phyloP scores from a whole-genome alignment of 2,888 invertebrate species.

The Artemia sinica region DNA sequence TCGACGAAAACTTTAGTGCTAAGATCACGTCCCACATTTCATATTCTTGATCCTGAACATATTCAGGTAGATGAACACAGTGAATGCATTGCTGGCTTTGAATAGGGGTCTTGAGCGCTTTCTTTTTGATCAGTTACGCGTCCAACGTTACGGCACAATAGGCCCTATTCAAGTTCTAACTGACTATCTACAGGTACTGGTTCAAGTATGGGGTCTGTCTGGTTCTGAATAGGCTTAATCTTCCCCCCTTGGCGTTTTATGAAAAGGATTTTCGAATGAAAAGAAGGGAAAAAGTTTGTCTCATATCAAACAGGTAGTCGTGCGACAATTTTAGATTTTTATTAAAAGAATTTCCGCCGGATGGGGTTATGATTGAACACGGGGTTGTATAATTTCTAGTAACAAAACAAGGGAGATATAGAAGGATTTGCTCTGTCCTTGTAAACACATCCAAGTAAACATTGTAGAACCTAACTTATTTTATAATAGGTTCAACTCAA shows the following conservation, averaged over 20 bases:
- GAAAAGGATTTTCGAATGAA: slow-evolving; percentile 11
- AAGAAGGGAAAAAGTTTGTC: slow-evolving; percentile 13
- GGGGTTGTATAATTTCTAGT: too few relatives aligned
- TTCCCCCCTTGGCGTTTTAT: slow-evolving; percentile 11
- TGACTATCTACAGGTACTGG: slow-evolving; percentile 13
- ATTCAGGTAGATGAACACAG: slow-evolving; percentile 6
- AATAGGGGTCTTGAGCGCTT: slow-evolving; percentile 13
- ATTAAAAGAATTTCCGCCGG: slow-evolving; percentile 11
- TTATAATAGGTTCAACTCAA: too few relatives aligned
- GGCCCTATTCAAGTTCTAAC: slow-evolving; percentile 7
- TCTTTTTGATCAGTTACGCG: slow-evolving; percentile 14
- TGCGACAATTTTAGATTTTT: slow-evolving; percentile 13
- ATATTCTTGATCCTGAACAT: neutral
- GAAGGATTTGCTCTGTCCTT: too few relatives aligned
- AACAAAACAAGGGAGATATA: too few relatives aligned
- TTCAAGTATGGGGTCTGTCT: slow-evolving; percentile 13
- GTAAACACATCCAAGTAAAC: too few relatives aligned
- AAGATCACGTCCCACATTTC: slow-evolving; percentile 9
- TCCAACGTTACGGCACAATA: slow-evolving; percentile 11
- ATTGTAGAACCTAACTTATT: too few relatives aligned
- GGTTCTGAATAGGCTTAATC: slow-evolving; percentile 12
- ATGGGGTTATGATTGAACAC: neutral
- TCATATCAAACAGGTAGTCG: slow-evolving; percentile 14
- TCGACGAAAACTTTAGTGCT: slow-evolving; percentile 8
- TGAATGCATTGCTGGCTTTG: slow-evolving; percentile 8